Evolutionary conservation across 2,113 vertebrate genomes (phyloP), one percentile per base, ranked within the genome.

Genomic region (Aspidoscelis tigris): DNA sequence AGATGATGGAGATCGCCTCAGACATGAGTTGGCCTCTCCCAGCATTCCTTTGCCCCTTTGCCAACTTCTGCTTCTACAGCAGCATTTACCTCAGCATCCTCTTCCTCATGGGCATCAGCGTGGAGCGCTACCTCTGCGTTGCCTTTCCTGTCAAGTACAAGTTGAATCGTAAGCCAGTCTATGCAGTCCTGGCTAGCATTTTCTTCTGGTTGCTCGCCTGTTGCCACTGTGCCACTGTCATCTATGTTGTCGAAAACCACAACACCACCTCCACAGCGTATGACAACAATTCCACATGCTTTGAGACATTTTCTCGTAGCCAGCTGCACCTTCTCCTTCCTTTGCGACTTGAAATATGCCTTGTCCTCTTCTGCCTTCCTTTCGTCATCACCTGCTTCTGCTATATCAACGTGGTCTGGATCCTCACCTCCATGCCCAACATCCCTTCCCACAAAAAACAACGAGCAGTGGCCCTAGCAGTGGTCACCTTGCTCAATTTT

Each of bases 51-150:
- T 99, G 98, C 24, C 97, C 97, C 0, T 65, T 98, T n/a, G 96
- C 95, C 0, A 94, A 94, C 39, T 98, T 97, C 55, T 78, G 96
- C 89, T 98, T 98, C 94, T 98, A 96, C 93, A 96, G 97, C 94
- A 97, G 97, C 92, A 97, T 98, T 92, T 98, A 98, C 90, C 96
- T 96, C 92, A 98, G 97, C 94, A 96, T 43, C 41, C 96, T 97
- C 91, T 97, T 97, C 83, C 93, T 98, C 86, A 97, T 96, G 0
- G 97, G 96, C 0, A 94, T 98, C 70, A 97, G 98, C 44, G 91
- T 98, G 0, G 97, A 98, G 85, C 96, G 98, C 39, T 98, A 97
- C 78, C 94, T 98, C 8, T 96, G 97, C 0, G 97, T 98, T 68
- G 97, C 96, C 1, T 97, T 95, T 80, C 97, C 98, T 1, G 96